Base-by-base conservation (phyloP, 2,113 vertebrate genomes). In the Macquaria ambigua region DNA sequence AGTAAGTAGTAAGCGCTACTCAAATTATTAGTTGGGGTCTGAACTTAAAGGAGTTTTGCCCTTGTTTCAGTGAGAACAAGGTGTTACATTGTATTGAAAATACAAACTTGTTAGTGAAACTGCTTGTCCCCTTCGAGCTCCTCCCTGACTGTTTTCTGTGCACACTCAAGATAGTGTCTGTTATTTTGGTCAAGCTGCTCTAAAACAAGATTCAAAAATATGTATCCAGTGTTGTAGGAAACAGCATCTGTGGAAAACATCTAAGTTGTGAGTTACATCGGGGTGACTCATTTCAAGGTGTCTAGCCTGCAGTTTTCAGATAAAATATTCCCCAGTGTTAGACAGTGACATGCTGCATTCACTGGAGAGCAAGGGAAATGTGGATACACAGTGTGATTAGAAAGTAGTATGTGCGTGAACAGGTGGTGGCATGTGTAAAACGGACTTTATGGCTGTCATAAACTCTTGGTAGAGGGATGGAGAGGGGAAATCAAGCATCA, bases 91-190 rank as follows among this genome's bases (percentile, higher is more conserved):
- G 53, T 72, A 68, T 52, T 75, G 18, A 43, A 82, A 88, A 87
- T 55, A 34, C 52, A 64, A 81, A 87, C 25, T 61, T 81, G 39
- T 81, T 48, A 61, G 75, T 71, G 55, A 83, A 85, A 85, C 62
- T 79, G 71, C 63, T 72, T 20, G 59, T 81, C 69, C 84, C 84
- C 74, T 77, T 64, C 56, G 41, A 85, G 82, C 81, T 83, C 84
- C 79, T 89, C 64, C 79, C 74, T 86, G 72, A 79, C 81, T 75
- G 31, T 86, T 87, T 50, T 90, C 77, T 79, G 48, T 69, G 72
- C 63, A 82, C 58, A 86, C 89, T 92, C 75, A 94, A 91, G 93
- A 94, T 82, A 64, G 46, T 94, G 93, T 95, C 92, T 94, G 92
- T 82, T 79, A 56, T 74, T 89, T 89, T 88, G 85, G 88, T 87